Evolutionary conservation across 2,113 vertebrate species (phyloP), one percentile per base, ranked within the genome.

Genomic region (Chlamydotis undulata): DNA sequence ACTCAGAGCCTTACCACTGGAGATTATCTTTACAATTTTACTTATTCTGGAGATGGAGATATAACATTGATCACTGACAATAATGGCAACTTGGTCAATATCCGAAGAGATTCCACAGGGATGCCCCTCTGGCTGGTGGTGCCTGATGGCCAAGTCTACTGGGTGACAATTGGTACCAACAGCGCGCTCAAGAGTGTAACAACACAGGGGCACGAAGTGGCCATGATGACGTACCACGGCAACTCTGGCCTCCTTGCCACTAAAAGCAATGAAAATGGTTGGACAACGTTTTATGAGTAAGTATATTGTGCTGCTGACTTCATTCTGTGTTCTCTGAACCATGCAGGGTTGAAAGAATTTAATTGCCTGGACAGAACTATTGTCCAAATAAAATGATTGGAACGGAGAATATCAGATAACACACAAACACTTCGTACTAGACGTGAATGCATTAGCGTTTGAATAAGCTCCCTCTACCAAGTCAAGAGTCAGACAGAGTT

Each of bases 241-340:
- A 99, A 98, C 85, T 99, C 99, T 0, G 99, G 99, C 86, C 98
- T 99, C 29, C 98, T 99, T 24, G 99, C 99, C 41, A 99, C 99
- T 21, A 99, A 99, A 98, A 99, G 99, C 67, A 98, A 99, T 85
- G 99, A 99, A 97, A 99, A 99, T 7, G 99, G 99, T 83, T 99
- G 99, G 99, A 99, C 99, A 14, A 99, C 99, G 0, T 99, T 99
- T 97, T 99, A 99, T 45, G 99, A 99, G 99, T 99, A 96, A 99
- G 99, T 99, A 94, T 47, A 35, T 61, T 55, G 24, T 29, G 10
- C 45, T 70, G 31, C 24, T 77, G 47, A 64, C 43, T 81, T 92
- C 47, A 55, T 89, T 74, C 68, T 45, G 12, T 64, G 29, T 71
- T 82, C 65, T 78, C 68, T 75, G 68, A 88, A 67, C 76, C 3